Base-by-base conservation (phyloP, 2,113 vertebrate species). In the Spea bombifrons region DNA sequence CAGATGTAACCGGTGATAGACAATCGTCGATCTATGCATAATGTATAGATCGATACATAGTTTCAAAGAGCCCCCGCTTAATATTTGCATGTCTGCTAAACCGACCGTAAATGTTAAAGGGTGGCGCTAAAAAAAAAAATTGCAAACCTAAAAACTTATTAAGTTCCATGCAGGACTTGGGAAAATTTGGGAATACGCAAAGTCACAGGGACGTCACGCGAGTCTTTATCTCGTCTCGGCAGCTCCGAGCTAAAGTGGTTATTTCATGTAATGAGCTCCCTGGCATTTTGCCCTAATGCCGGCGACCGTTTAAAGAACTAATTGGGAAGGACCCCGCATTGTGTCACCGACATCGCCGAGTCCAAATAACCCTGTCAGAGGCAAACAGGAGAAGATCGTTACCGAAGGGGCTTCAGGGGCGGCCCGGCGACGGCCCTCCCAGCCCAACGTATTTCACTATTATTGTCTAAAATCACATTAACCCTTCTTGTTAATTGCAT, bases 101-200 rank as follows among this genome's bases (percentile, higher is more conserved):
- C 30, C 2, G 30, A 30, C 30, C 30, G 30, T 30, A 30, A 30
- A 30, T 30, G 30, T 30, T 1, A 30, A 30, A 30, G 30, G 30
- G 30, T 30, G 30, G 2, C 30, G 30, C 30, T 30, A 30, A 30
- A 30, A 30, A 30, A 30, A 30, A 30, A 30, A 30, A 30, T 30
- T 30, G 30, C 30, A 30, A 30, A 30, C 30, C 30, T 30, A 57
- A 61, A 69, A 76, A 69, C 50, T 52, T 17, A 76, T 69, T 49
- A 76, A 45, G 48, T 61, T 61, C 15, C 48, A 76, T 59, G n/a
- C 65, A 47, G 64, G 75, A 76, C 59, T 76, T 69, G 52, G 66
- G 75, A 69, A 76, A 76, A 69, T 49, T 61, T 16, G 75, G 75
- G 75, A 76, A 76, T 75, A 66, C 48, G 66, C 63, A 52, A 75